Percentiles rank a stretch among this genome's conserved stretches.
phyloP scores from a whole-genome alignment of 2,888 invertebrate genomes.

The Chrysolina haemoptera region DNA sequence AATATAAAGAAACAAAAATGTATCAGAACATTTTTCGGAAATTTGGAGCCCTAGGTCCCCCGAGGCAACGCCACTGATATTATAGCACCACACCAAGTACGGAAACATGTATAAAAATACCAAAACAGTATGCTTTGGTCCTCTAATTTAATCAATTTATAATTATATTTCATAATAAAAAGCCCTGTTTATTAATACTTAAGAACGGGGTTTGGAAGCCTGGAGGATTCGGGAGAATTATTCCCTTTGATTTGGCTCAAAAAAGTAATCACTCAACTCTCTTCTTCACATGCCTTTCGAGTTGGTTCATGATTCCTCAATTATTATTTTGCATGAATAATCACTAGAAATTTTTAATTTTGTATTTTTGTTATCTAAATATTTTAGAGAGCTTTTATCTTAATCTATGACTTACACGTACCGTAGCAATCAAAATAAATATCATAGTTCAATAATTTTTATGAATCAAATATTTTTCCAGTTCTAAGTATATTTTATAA shows the following conservation, averaged over 20 bases:
- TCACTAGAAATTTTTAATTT: not conserved
- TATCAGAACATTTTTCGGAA: not conserved
- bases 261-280: too few relatives aligned
- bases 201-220: slow-evolving; percentile 49
- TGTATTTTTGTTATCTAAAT: not conserved
- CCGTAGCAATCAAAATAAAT: not conserved
- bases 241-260: not conserved
- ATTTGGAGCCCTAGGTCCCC: slow-evolving; percentile 12
- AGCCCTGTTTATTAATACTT: slow-evolving; percentile 69
- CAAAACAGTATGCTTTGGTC: slow-evolving; percentile 68
- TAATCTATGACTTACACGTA: slow-evolving; percentile 13
- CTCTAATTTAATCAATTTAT: slow-evolving; percentile 55
- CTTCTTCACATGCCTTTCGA: too few relatives aligned
- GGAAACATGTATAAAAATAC: slow-evolving; percentile 69
- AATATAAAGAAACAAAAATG: not conserved
- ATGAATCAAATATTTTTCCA: not conserved
- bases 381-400: slow-evolving; percentile 14
- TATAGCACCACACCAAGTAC: slow-evolving; percentile 69
- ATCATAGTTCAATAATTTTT: not conserved
- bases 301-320: too few relatives aligned
- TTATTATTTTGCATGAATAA: too few relatives aligned
- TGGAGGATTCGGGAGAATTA: slow-evolving; percentile 19
- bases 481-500: not conserved
- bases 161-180: slow-evolving; percentile 64
- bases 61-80: slow-evolving; percentile 46